A percentile compares a stretch with the other conserved stretches of the same genome.
Conservation (phyloP, 2,113 vertebrate genomes). For the Oceanites oceanicus region DNA sequence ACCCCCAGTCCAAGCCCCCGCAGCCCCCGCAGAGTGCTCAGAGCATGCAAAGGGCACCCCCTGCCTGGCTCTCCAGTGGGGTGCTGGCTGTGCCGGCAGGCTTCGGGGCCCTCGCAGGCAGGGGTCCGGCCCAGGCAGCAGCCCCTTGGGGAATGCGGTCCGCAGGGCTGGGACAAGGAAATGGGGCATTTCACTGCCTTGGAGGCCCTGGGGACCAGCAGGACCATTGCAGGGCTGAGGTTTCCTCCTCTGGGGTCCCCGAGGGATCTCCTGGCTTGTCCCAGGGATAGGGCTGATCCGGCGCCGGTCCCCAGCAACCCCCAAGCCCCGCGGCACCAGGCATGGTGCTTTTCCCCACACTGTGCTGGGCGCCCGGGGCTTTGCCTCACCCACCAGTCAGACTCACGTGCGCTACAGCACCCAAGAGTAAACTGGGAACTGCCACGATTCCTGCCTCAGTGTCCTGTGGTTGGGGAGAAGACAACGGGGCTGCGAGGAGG, state of each 20-base stretch:
- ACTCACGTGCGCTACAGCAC: rapidly evolving
- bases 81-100: neutral
- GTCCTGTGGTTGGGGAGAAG: neutral
- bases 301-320: rapidly evolving
- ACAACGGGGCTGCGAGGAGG: neutral
- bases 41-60: neutral
- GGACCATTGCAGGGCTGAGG: rapidly evolving
- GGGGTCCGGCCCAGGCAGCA: neutral
- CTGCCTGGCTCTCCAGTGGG: neutral
- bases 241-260: neutral
- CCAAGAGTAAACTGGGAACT: neutral
- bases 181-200: rapidly evolving
- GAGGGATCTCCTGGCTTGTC: neutral
- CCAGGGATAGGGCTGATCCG: neutral
- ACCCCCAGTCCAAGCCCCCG: rapidly evolving
- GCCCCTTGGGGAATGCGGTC: rapidly evolving
- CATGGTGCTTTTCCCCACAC: rapidly evolving
- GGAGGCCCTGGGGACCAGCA: neutral
- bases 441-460: neutral
- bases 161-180: neutral
- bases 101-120: neutral
- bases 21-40: rapidly evolving
- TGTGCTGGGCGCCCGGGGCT: rapidly evolving
- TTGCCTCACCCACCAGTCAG: neutral
- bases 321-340: neutral